A percentile compares a stretch with the other conserved stretches of the same genome.
Conservation (phyloP, 1,140 invertebrate species). For the Brachionus sp. region DNA sequence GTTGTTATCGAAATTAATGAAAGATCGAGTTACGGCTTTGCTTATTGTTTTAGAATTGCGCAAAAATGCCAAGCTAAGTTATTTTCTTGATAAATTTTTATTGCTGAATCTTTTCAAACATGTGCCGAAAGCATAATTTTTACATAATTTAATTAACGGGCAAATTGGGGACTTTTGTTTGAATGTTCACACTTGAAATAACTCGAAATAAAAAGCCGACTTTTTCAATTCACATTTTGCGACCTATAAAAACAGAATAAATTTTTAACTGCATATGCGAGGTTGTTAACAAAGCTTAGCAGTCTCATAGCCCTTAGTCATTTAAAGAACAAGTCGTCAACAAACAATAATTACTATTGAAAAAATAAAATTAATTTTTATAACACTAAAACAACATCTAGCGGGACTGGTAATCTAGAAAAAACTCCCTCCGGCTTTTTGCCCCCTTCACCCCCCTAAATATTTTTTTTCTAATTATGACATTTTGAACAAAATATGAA, state of each 20-base stretch:
- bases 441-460: neutral
- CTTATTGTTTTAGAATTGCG: neutral
- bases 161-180: neutral
- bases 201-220: neutral
- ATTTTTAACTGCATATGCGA: neutral
- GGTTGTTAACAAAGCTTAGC: neutral
- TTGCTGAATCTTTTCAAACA: constrained; percentile 8
- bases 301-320: neutral
- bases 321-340: neutral
- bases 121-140: neutral
- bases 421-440: neutral
- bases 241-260: neutral
- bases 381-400: neutral
- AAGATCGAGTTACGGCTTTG: neutral
- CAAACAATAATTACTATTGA: neutral
- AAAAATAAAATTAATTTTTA: neutral
- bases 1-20: constrained; percentile 4
- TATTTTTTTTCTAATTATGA: neutral
- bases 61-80: constrained; percentile 1
- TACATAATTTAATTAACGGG: neutral
- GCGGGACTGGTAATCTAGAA: neutral
- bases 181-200: neutral
- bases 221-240: neutral
- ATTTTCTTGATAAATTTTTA: neutral
- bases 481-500: too few relatives aligned